Evolutionary conservation across 2,888 invertebrate genomes (phyloP).

Genomic region (Plemyria rubiginata): DNA sequence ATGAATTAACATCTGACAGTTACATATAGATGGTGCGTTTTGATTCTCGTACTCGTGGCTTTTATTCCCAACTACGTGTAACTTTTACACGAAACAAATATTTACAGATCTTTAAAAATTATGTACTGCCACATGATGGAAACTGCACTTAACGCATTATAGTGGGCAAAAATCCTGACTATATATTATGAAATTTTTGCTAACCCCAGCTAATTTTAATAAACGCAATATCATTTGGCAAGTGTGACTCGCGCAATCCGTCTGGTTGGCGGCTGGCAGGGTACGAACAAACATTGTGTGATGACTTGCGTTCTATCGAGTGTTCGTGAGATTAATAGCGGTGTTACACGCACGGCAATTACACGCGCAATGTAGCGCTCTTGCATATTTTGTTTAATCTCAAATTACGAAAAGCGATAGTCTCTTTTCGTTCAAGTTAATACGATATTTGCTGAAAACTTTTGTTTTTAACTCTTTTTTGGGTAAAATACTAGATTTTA

Average conservation of each 20-base stretch:
- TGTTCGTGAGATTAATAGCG: conserved; percentile 82
- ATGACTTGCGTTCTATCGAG: conserved; percentile 83
- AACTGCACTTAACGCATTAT: not conserved
- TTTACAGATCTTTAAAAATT: too few species aligned
- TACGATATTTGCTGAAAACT: too few species aligned
- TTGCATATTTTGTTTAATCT: conserved; percentile 62
- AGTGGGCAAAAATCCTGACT: not conserved
- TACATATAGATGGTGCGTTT: too few species aligned
- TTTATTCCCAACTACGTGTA: too few species aligned
- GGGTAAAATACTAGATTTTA: too few species aligned
- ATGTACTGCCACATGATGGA: not conserved
- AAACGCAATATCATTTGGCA: conserved; percentile 37
- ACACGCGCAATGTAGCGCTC: conserved; percentile 78
- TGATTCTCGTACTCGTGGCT: too few species aligned
- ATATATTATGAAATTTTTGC: not conserved
- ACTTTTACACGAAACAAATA: too few species aligned
- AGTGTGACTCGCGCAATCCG: conserved; percentile 38
- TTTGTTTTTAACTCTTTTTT: too few species aligned
- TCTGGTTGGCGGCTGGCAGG: conserved; percentile 30
- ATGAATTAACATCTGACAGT: too few species aligned
- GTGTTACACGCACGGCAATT: conserved; percentile 76
- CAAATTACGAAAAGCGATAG: too few species aligned
- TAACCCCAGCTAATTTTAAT: conserved; percentile 26
- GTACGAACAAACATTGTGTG: conserved; percentile 63
- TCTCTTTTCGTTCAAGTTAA: too few species aligned